phyloP scores from a whole-genome alignment of 2,888 invertebrate species.

The Drosophila borborema region DNA sequence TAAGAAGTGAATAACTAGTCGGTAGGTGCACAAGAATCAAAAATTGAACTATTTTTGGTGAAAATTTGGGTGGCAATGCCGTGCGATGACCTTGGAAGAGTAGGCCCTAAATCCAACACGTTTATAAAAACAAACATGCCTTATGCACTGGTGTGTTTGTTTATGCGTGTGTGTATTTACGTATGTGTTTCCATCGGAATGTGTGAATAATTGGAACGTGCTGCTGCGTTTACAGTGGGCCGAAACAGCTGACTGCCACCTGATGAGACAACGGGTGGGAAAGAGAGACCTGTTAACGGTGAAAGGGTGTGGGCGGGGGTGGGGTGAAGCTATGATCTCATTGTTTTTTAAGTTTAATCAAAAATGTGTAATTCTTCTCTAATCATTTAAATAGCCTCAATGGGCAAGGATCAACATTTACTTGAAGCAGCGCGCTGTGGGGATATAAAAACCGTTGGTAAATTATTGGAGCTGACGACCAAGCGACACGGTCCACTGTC shows the following conservation, averaged over 20 bases:
- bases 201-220: constrained; percentile 38
- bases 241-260: constrained; percentile 71
- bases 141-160: constrained; percentile 3
- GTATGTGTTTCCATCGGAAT: constrained; percentile 39
- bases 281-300: constrained; percentile 21
- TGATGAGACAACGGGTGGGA: constrained; percentile 35
- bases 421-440: constrained; percentile 97
- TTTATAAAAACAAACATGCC: constrained; percentile 58
- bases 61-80: constrained; percentile 59
- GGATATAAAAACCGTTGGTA: constrained; percentile 94
- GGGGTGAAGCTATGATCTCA: constrained; percentile 66
- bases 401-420: constrained; percentile 98
- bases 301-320: constrained; percentile 39
- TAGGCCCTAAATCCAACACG: constrained; percentile 60
- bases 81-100: constrained; percentile 73
- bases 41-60: constrained; percentile 34
- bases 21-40: constrained; percentile 35
- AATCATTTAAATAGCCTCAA: constrained; percentile 81
- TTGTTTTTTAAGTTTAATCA: constrained; percentile 15
- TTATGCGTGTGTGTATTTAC: constrained; percentile 6
- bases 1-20: constrained; percentile 21
- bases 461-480: constrained; percentile 93
- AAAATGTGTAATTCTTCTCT: neutral
- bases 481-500: constrained; percentile 97
- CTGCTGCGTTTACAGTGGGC: constrained; percentile 35